Conservation (phyloP, 1,140 invertebrate species). For the Drosophila subobscura region DNA sequence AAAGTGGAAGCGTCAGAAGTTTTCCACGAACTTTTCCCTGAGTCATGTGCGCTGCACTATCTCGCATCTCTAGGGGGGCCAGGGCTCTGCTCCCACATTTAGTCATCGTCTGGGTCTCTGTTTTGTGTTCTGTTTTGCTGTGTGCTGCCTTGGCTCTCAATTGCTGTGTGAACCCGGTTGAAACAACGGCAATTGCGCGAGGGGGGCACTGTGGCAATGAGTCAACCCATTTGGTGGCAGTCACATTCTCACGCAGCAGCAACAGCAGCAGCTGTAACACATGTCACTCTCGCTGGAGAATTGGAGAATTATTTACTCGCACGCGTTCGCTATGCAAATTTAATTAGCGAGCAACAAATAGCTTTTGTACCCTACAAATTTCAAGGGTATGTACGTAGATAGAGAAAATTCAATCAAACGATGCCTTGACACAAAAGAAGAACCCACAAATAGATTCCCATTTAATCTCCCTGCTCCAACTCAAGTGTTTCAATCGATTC, state of each 20-base stretch:
- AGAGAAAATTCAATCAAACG: too few relatives aligned
- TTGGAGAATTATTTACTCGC: constrained; percentile 44
- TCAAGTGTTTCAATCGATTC: constrained; percentile 8
- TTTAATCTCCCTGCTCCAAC: background rate
- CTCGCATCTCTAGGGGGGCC: constrained; percentile 1
- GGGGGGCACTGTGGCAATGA: constrained; percentile 37
- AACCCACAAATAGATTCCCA: background rate
- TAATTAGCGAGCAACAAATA: constrained; percentile 49
- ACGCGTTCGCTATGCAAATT: constrained; percentile 56
- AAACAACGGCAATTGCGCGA: constrained; percentile 45
- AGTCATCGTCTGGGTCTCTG: constrained; percentile 41
- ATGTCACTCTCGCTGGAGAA: constrained; percentile 25
- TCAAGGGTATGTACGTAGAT: background rate
- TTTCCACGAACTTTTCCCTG: constrained; percentile 49
- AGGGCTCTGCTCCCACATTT: constrained; percentile 32
- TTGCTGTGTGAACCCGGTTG: constrained; percentile 66
- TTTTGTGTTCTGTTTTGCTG: background rate
- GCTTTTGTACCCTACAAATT: constrained; percentile 22
- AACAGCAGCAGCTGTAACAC: constrained; percentile 26
- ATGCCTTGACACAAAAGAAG: background rate
- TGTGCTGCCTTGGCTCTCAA: constrained; percentile 42
- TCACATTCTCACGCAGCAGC: constrained; percentile 48
- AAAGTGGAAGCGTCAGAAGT: constrained; percentile 13
- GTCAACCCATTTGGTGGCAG: constrained; percentile 47
- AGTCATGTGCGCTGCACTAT: constrained; percentile 45